Evolutionary conservation across 1,140 invertebrate species (phyloP).

Genomic region (Dinoponera quadriceps): DNA sequence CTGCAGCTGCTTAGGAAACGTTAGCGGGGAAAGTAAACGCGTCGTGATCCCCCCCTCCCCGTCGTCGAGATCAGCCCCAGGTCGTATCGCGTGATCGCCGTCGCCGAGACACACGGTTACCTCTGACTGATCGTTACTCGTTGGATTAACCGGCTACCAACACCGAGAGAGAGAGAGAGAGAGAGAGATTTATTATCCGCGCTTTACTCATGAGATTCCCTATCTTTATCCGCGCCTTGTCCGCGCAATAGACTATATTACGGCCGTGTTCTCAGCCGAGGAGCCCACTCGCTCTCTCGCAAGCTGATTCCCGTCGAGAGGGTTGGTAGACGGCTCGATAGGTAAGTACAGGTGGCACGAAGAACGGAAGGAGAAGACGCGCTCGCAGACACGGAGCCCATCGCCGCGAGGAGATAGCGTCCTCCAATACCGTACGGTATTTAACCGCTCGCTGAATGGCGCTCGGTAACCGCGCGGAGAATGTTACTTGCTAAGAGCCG

Average conservation of each 20-base stretch:
- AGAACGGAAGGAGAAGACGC: conserved; percentile 32
- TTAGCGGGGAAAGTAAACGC: conserved; percentile 8
- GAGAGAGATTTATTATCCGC: conserved; percentile 20
- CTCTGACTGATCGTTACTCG: background rate
- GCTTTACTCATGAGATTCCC: conserved; percentile 6
- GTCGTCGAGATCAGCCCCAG: background rate
- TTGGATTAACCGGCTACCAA: background rate
- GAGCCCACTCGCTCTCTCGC: background rate
- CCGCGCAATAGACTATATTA: conserved; percentile 18
- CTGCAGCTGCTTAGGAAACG: conserved; percentile 22
- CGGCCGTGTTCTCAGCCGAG: too few species aligned
- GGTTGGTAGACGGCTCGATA: background rate
- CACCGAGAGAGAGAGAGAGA: background rate
- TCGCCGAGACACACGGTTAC: background rate
- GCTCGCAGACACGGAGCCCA: conserved; percentile 18
- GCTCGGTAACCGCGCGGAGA: background rate
- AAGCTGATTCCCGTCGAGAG: conserved; percentile 43
- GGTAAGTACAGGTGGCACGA: conserved; percentile 23
- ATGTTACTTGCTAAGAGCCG: conserved; percentile 11
- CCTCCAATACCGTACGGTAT: conserved; percentile 14
- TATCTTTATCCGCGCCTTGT: background rate
- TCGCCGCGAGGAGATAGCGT: conserved; percentile 32
- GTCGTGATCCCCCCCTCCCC: conserved; percentile 15
- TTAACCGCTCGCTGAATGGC: conserved; percentile 8
- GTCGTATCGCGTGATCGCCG: background rate